Evolutionary conservation across 2,113 vertebrate genomes (phyloP), one percentile per base, ranked within the genome.

Genomic region (Delphinapterus leucas): DNA sequence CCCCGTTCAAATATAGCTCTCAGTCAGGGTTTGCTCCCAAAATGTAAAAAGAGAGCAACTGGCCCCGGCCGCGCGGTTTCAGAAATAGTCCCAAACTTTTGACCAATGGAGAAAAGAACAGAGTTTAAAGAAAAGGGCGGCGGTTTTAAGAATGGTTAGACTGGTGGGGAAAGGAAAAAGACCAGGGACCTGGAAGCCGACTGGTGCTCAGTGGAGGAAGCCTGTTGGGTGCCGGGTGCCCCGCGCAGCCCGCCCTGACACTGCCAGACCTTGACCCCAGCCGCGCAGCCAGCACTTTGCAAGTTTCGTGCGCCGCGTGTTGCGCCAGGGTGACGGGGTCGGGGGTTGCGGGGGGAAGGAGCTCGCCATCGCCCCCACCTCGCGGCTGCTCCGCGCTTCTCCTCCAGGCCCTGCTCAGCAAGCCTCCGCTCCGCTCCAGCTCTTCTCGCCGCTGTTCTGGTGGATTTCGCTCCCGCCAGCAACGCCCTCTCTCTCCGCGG

Each of bases 401-500:
- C 84, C 74, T 47, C 67, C 70, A 12, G 1, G 53, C 90, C 18
- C 58, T 1, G 13, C 55, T 60, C 61, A 15, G 13, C 12, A 17
- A 1, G 47, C 90, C n/a, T 28, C 11, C 14, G 4, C 55, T 76
- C 47, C 26, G 25, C 70, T 53, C 31, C 17, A 1, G 90, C 60
- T 79, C 79, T 55, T 6, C 33, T 6, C 0, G 5, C 47, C 2
- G 1, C 68, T 14, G 67, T 28, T 67, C 38, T 1, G 41, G 15
- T 38, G 60, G 86, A 93, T 95, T 97, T 98, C 71, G 44, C 89
- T 96, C 84, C 88, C 82, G 36, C 83, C 21, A 25, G 26, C 8
- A 7, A 65, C 28, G 44, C 77, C 84, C 71, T 73, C 74, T 90
- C 20, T 58, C 95, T 96, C 94, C 92, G 93, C 97, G 95, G 96